Percentiles rank a stretch among this genome's conserved stretches.
Evolutionary conservation across 2,888 invertebrate genomes (phyloP).

Genomic region (Priapulus caudatus): DNA sequence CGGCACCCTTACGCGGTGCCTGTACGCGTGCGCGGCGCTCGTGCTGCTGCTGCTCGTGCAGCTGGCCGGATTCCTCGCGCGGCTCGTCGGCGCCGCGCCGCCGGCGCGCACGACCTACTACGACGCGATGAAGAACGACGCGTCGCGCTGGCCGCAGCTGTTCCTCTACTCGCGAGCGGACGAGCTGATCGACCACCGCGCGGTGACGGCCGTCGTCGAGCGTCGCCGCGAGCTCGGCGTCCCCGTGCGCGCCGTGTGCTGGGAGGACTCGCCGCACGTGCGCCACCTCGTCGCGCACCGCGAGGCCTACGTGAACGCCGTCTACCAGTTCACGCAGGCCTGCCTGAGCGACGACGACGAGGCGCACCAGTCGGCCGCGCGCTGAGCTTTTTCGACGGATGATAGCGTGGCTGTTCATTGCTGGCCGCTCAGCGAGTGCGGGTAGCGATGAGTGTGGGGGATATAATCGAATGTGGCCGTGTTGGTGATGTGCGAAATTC

Average conservation of each 20-base stretch:
- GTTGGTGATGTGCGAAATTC: too few relatives aligned
- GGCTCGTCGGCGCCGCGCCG: conserved; percentile 7
- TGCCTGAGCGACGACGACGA: too few relatives aligned
- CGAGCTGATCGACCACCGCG: conserved; percentile 51
- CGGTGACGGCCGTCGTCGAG: conserved; percentile 53
- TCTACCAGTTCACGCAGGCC: neutral
- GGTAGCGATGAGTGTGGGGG: too few relatives aligned
- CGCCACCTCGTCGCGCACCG: conserved; percentile 53
- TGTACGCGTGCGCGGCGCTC: neutral
- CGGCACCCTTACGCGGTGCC: neutral
- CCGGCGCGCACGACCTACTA: conserved; percentile 11
- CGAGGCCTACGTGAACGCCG: conserved; percentile 29
- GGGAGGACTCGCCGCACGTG: conserved; percentile 61
- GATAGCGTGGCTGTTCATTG: too few relatives aligned
- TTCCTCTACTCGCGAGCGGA: conserved; percentile 61
- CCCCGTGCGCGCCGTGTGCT: conserved; percentile 49
- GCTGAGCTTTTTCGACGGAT: too few relatives aligned
- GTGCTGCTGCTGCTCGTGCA: neutral
- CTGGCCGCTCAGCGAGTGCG: too few relatives aligned
- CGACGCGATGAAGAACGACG: conserved; percentile 42
- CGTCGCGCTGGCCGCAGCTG: conserved; percentile 52
- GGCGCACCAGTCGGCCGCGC: too few relatives aligned
- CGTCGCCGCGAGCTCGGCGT: conserved; percentile 49
- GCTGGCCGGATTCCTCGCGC: neutral
- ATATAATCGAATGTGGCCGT: too few relatives aligned